Evolutionary conservation across 2,113 vertebrate species (phyloP).

Genomic region (Plecotus auritus): DNA sequence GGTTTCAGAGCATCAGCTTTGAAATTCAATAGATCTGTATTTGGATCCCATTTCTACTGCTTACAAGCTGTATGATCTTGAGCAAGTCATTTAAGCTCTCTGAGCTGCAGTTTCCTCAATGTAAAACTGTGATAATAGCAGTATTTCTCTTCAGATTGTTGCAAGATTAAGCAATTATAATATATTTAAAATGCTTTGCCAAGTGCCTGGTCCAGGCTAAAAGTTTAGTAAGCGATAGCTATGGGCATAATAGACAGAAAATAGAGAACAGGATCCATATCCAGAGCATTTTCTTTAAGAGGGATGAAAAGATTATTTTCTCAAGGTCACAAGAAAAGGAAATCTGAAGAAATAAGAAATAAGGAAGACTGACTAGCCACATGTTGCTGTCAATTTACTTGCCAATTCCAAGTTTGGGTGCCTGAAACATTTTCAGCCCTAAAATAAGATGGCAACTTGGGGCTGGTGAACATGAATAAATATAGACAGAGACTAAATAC

Average conservation of each 20-base stretch:
- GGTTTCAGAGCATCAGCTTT: background rate
- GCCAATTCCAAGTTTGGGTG: background rate
- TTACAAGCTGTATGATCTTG: background rate
- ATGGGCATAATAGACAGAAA: background rate
- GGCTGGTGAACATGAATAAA: constrained; percentile 8
- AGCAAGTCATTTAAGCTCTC: background rate
- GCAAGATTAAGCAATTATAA: constrained; percentile 2
- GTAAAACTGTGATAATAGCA: background rate
- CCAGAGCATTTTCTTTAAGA: constrained; percentile 12
- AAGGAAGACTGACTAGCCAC: background rate
- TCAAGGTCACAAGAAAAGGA: constrained; percentile 9
- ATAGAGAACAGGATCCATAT: background rate
- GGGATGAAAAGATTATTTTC: background rate
- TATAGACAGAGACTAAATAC: constrained; percentile 13
- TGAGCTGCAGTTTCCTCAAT: background rate
- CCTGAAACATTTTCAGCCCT: constrained; percentile 38
- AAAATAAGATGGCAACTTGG: constrained; percentile 25
- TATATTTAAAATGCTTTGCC: background rate
- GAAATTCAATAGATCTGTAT: background rate
- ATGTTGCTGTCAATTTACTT: background rate
- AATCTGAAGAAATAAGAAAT: constrained; percentile 19
- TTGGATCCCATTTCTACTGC: background rate
- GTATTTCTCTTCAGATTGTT: background rate
- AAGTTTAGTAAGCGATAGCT: constrained; percentile 25
- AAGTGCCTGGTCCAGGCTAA: background rate